phyloP scores from a whole-genome alignment of 1,140 invertebrate species.

The Sminthurides bifidus region DNA sequence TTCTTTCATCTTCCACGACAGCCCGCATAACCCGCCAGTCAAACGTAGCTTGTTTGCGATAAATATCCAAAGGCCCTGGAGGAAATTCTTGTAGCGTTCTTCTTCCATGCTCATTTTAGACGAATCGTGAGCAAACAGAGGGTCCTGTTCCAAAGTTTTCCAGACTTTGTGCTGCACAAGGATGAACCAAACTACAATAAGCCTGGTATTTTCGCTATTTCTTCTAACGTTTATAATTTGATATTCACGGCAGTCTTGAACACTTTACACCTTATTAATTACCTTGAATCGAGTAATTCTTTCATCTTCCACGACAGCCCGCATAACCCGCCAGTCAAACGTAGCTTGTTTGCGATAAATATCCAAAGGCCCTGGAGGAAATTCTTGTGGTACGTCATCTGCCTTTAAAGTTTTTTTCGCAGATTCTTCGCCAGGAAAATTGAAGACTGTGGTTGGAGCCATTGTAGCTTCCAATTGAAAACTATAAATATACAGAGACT shows the following conservation, averaged over 20 bases:
- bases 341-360: slow-evolving; percentile 42
- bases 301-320: slow-evolving; percentile 30
- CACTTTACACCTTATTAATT: no score
- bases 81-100: slow-evolving; percentile 34
- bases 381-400: slow-evolving; percentile 27
- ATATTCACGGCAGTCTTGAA: not conserved
- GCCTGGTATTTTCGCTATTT: not conserved
- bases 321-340: slow-evolving; percentile 47
- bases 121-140: slow-evolving; percentile 39
- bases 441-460: no score
- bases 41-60: slow-evolving; percentile 44
- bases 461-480: no score
- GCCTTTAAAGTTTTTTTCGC: no score
- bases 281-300: slow-evolving; percentile 32
- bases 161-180: slow-evolving; percentile 41
- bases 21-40: slow-evolving; percentile 43
- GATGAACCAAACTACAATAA: not conserved
- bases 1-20: slow-evolving; percentile 30
- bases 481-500: no score
- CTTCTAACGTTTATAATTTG: not conserved
- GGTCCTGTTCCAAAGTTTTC: slow-evolving; percentile 43
- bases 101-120: slow-evolving; percentile 53
- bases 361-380: slow-evolving; percentile 42
- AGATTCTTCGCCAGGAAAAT: no score
- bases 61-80: slow-evolving; percentile 42